Evolutionary conservation across 2,113 vertebrate species (phyloP).

Genomic region (Ciconia stormi): DNA sequence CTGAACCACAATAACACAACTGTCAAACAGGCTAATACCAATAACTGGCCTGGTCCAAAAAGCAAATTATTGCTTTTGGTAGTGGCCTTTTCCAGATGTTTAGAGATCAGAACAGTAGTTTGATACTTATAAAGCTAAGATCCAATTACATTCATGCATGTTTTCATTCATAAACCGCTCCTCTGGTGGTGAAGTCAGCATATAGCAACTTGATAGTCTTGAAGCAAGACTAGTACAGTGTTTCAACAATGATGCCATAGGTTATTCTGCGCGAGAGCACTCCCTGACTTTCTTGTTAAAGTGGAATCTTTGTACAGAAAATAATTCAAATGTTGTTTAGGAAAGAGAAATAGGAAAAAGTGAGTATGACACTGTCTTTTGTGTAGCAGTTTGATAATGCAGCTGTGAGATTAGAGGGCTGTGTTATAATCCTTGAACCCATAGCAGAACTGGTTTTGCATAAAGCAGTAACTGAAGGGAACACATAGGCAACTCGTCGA

Average conservation of each 20-base stretch:
- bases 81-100: not conserved
- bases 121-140: not conserved
- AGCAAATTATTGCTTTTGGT: not conserved
- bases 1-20: not conserved
- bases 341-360: not conserved
- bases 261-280: not conserved
- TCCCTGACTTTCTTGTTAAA: not conserved
- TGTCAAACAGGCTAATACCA: not conserved
- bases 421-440: not conserved
- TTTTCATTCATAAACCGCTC: not conserved
- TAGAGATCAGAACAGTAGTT: not conserved
- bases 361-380: not conserved
- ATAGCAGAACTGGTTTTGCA: not conserved
- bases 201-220: not conserved
- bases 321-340: not conserved
- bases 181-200: not conserved
- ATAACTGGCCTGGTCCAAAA: not conserved
- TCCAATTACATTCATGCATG: not conserved
- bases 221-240: not conserved
- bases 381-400: not conserved
- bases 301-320: not conserved
- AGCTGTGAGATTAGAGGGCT: not conserved
- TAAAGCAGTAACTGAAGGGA: not conserved
- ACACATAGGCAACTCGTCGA: fast-evolving
- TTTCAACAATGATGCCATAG: not conserved